Evolutionary conservation across 1,140 invertebrate genomes (phyloP).

Genomic region (Leptinotarsa defecta): DNA sequence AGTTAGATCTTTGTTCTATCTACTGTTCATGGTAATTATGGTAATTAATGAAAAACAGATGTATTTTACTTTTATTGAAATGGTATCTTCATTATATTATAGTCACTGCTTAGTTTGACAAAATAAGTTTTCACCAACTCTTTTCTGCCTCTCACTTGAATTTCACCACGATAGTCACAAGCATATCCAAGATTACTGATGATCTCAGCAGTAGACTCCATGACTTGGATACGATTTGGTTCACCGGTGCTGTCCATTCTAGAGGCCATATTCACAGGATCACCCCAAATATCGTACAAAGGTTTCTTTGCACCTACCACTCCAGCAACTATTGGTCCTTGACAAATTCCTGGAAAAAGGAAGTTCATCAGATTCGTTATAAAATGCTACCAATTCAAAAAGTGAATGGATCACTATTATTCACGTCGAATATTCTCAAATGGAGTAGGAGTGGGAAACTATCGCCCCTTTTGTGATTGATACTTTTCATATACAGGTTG

Average conservation of each 20-base stretch:
- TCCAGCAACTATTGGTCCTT: conserved; percentile 85
- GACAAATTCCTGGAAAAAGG: conserved; percentile 68
- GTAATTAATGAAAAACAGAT: no score
- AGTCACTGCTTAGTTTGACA: conserved; percentile 68
- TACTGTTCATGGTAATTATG: no score
- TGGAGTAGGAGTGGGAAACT: no score
- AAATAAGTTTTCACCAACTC: conserved; percentile 73
- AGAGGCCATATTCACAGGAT: conserved; percentile 93
- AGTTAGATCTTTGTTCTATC: no score
- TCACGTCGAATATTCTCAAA: no score
- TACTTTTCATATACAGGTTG: no score
- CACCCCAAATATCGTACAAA: conserved; percentile 91
- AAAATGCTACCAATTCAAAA: no score
- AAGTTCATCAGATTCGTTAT: no score
- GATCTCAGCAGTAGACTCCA: conserved; percentile 72
- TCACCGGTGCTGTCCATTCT: conserved; percentile 87
- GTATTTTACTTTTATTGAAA: no score
- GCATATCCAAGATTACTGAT: conserved; percentile 70
- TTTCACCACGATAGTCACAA: conserved; percentile 72
- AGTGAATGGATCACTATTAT: no score
- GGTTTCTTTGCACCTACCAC: conserved; percentile 90
- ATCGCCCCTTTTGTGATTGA: no score
- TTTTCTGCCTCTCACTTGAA: conserved; percentile 77
- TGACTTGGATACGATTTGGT: conserved; percentile 77
- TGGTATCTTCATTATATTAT: conserved; percentile 55